Conservation (phyloP, 2,113 vertebrate species). For the Cyanoramphus novaezelandiae region DNA sequence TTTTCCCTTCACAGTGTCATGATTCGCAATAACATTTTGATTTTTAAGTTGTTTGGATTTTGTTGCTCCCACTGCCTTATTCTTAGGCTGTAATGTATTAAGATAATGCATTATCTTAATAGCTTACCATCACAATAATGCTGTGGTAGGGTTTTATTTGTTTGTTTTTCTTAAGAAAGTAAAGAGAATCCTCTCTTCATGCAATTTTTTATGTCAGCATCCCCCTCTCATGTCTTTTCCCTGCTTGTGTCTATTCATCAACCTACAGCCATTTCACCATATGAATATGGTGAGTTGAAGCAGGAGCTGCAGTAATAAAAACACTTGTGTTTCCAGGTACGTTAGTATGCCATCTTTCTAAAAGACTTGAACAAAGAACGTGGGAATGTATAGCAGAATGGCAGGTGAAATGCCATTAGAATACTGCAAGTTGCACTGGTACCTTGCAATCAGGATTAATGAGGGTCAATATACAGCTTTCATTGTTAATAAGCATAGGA, state of each 20-base stretch:
- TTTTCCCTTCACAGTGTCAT: slow-evolving; percentile 50
- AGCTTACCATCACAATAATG: background rate
- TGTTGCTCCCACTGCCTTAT: background rate
- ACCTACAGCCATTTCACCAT: background rate
- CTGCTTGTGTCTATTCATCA: background rate
- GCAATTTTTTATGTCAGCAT: background rate
- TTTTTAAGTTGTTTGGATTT: slow-evolving; percentile 47
- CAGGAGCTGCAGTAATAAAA: background rate
- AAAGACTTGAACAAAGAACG: background rate
- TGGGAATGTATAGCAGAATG: background rate
- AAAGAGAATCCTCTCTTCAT: background rate
- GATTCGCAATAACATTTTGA: slow-evolving; percentile 51
- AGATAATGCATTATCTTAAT: slow-evolving; percentile 3
- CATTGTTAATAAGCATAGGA: background rate
- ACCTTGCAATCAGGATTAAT: background rate
- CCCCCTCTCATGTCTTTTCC: background rate
- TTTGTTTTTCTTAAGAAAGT: background rate
- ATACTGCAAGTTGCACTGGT: background rate
- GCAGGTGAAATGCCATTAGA: background rate
- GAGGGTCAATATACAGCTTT: background rate
- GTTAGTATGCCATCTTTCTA: background rate
- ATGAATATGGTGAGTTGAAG: fast-evolving
- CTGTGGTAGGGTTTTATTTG: background rate
- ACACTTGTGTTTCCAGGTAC: background rate
- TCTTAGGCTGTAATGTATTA: background rate